Evolutionary conservation across 2,113 vertebrate species (phyloP).

Genomic region (Falco punctatus): DNA sequence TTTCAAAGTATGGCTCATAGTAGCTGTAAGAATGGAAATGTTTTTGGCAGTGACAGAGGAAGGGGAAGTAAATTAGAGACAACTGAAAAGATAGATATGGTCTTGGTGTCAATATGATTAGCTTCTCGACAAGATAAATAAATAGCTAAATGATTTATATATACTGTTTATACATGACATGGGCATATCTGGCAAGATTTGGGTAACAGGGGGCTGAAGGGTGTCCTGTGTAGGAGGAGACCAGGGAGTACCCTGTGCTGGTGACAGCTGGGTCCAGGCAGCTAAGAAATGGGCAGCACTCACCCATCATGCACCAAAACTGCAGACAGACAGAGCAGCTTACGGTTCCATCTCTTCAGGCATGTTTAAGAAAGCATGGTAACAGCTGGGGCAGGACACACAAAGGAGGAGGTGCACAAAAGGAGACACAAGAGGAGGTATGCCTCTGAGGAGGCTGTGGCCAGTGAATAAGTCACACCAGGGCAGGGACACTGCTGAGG

Average conservation of each 20-base stretch:
- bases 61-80: background rate
- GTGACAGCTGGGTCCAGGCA: background rate
- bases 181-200: background rate
- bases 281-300: background rate
- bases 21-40: background rate
- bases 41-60: background rate
- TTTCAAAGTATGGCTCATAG: background rate
- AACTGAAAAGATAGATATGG: background rate
- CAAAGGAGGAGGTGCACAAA: background rate
- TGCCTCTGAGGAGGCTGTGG: background rate
- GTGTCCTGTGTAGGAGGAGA: background rate
- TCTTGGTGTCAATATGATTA: background rate
- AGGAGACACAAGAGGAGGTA: background rate
- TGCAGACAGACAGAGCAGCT: background rate
- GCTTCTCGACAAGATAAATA: background rate
- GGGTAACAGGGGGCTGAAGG: background rate
- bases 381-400: background rate
- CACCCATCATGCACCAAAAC: accelerated
- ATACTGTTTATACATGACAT: background rate
- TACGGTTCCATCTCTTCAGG: background rate
- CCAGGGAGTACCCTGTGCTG: accelerated
- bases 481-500: accelerated
- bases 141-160: background rate
- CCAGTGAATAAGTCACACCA: background rate
- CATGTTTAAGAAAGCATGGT: background rate